A percentile compares a stretch with the other conserved stretches of the same genome.
Evolutionary conservation across 2,113 vertebrate species (phyloP).

Genomic region (Penelope pileata): DNA sequence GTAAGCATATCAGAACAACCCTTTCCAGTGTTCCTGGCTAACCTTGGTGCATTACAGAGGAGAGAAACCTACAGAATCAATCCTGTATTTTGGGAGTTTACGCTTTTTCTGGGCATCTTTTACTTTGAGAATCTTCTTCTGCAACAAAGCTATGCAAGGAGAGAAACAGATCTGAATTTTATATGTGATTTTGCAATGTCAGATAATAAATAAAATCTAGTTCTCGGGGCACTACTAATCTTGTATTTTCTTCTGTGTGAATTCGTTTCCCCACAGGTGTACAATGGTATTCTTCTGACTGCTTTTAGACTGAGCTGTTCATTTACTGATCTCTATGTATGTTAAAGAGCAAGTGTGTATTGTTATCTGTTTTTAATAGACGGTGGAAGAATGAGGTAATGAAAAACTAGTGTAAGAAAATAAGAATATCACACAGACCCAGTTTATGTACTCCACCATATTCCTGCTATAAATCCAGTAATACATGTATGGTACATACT

Average conservation of each 20-base stretch:
- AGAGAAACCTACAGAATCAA: background rate
- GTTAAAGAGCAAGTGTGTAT: background rate
- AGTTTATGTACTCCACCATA: background rate
- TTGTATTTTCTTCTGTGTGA: background rate
- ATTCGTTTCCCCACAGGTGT: background rate
- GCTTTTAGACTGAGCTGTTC: background rate
- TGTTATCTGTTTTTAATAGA: background rate
- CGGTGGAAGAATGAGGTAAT: background rate
- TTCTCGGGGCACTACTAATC: background rate
- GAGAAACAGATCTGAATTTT: background rate
- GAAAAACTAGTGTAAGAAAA: background rate
- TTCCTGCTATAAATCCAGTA: background rate
- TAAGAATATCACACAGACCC: background rate
- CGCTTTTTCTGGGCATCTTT: background rate
- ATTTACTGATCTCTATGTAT: background rate
- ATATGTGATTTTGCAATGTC: background rate
- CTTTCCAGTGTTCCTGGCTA: background rate
- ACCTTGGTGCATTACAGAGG: background rate
- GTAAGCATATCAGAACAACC: background rate
- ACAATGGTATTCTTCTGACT: background rate
- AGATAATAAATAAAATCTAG: background rate
- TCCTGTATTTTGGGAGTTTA: background rate
- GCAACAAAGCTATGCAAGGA: background rate
- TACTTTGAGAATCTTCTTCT: background rate
- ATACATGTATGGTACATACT: fast-evolving